Percentiles rank a stretch among this genome's conserved stretches.
Evolutionary conservation across 2,888 invertebrate genomes (phyloP).

Genomic region (Dasypolia templi): DNA sequence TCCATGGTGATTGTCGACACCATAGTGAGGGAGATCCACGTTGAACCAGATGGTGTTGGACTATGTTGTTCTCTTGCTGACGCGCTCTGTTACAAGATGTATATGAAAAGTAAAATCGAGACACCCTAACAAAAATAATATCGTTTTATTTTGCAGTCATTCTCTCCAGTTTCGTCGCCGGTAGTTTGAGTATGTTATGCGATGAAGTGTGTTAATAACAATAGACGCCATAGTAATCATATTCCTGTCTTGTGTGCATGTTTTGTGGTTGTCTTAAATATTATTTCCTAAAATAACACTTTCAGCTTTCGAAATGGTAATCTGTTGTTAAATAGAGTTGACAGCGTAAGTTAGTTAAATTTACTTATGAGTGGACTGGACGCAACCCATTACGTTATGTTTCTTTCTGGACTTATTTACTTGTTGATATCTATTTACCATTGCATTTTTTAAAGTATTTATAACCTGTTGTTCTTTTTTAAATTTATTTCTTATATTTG

Average conservation of each 20-base stretch:
- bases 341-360: background rate
- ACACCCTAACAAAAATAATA: background rate
- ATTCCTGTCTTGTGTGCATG: background rate
- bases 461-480: background rate
- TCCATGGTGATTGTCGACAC: conserved; percentile 37
- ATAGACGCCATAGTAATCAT: background rate
- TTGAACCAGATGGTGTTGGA: conserved; percentile 45
- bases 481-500: background rate
- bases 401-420: background rate
- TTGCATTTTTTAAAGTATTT: background rate
- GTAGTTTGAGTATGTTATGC: background rate
- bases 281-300: conserved; percentile 1
- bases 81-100: conserved; percentile 15
- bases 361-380: background rate
- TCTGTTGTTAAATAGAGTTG: background rate
- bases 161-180: background rate
- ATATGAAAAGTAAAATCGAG: background rate
- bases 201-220: background rate
- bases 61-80: conserved; percentile 26
- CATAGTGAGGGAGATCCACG: background rate
- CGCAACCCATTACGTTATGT: background rate
- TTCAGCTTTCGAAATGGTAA: too few species aligned
- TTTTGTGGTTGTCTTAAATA: background rate
- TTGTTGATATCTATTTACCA: background rate
- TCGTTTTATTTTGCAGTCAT: background rate